A percentile compares a stretch with the other conserved stretches of the same genome.
Conservation (phyloP, 2,888 invertebrate species). For the Allygus modestus region DNA sequence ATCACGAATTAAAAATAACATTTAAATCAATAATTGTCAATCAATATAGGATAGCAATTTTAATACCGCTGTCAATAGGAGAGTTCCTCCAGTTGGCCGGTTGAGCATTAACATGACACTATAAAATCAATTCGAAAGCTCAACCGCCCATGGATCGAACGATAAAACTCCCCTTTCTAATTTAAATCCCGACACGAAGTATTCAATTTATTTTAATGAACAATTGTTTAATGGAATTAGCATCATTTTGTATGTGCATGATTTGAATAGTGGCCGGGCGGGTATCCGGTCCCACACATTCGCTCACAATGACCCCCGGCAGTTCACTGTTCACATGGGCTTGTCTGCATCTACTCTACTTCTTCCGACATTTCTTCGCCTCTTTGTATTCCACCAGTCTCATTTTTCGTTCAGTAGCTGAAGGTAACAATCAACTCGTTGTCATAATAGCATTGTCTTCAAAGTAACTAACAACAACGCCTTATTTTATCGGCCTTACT, state of each 20-base stretch:
- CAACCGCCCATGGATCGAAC: background rate
- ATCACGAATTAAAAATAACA: too few species aligned
- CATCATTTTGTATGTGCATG: constrained; percentile 46
- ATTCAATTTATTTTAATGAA: constrained; percentile 45
- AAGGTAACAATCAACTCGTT: too few species aligned
- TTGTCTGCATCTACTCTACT: constrained; percentile 30
- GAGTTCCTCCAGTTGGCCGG: background rate
- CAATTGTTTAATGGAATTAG: constrained; percentile 50
- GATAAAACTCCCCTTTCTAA: constrained; percentile 20
- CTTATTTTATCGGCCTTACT: too few species aligned
- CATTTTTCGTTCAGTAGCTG: background rate
- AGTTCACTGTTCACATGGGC: constrained; percentile 1
- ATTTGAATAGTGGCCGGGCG: constrained; percentile 42
- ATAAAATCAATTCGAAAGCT: constrained; percentile 17
- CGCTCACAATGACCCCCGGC: background rate
- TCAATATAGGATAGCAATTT: too few species aligned
- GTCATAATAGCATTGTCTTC: too few species aligned
- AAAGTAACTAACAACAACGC: too few species aligned
- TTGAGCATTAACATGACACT: background rate
- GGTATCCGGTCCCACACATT: constrained; percentile 34
- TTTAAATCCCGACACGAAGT: constrained; percentile 35
- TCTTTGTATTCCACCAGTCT: background rate
- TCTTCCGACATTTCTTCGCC: background rate
- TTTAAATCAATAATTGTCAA: too few species aligned
- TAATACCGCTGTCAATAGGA: too few species aligned